Percentiles rank a stretch among this genome's conserved stretches.
phyloP scores from a whole-genome alignment of 2,797 vertebrate genomes.

The Taenioides sp. region DNA sequence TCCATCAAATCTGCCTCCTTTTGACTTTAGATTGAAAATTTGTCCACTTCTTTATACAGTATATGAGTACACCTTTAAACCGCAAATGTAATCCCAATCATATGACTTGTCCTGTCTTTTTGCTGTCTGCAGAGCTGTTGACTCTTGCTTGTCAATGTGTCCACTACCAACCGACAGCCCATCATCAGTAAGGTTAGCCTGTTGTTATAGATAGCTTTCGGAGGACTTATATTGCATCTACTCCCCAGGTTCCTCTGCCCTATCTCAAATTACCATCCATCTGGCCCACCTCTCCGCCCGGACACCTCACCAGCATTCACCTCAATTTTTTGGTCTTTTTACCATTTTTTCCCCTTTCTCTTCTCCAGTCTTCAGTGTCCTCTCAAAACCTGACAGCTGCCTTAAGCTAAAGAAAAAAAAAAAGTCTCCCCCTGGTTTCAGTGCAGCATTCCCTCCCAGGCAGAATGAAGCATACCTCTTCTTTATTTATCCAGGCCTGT shows the following conservation, averaged over 20 bases:
- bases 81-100: neutral
- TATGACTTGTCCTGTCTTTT: neutral
- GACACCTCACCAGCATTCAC: constrained; percentile 28
- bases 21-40: too few species aligned
- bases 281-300: constrained; percentile 20
- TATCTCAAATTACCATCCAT: constrained; percentile 36
- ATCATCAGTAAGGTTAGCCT: constrained; percentile 6
- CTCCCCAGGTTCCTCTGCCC: constrained; percentile 21
- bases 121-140: neutral
- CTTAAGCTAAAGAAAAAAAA: constrained; percentile 24
- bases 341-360: constrained; percentile 10
- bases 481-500: constrained; percentile 68
- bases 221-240: constrained; percentile 18
- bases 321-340: constrained; percentile 28
- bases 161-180: neutral
- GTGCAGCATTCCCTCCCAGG: constrained; percentile 32
- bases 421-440: constrained; percentile 16
- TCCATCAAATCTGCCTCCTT: too few species aligned
- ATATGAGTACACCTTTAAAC: neutral
- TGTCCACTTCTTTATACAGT: too few species aligned
- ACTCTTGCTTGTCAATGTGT: neutral
- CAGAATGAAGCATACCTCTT: constrained; percentile 49
- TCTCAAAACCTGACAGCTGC: constrained; percentile 59
- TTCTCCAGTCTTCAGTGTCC: constrained; percentile 28
- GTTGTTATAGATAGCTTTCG: neutral